Evolutionary conservation across 1,140 invertebrate genomes (phyloP), one percentile per base, ranked within the genome.

Genomic region (Sminthurides bifidus): DNA sequence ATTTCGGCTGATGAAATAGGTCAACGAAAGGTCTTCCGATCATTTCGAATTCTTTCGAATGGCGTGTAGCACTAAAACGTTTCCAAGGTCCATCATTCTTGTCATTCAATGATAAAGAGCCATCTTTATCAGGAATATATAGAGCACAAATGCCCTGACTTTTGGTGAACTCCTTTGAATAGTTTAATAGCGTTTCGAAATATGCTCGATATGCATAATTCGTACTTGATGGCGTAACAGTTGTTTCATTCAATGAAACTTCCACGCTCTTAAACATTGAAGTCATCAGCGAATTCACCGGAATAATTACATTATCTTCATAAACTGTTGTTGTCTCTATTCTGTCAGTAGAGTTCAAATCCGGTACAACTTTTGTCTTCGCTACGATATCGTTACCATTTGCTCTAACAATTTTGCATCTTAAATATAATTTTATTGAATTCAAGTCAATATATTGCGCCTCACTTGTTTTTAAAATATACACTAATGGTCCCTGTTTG

Each of bases 181-280:
- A 74, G 58, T 66, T 66, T 3, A 70, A 56, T 5, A 72, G 46
- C 2, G 67, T 73, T 67, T 76, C 71, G 10, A 75, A 67, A 44
- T 74, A 74, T 2, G 68, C 67, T 49, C 68, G 53, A 60, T 72
- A 74, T n/a, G 67, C 66, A 63, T 75, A 74, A 15, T 68, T 69
- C 54, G 70, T 69, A 43, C 68, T 70, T 19, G 68, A 62, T 0
- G 69, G 66, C 15, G 69, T 71, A 2, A 75, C 59, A 21, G 71
- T 58, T 65, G 70, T 72, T 60, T 73, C 70, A 66, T 74, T 74
- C 5, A 75, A 66, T 60, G 67, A 69, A 17, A 74, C 58, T 57
- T 71, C 67, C 0, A 73, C 58, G 52, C 71, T 68, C 60, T 58
- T 68, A 53, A 74, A 73, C 29, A 74, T 56, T n/a, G 67, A 70